These are phyloP conservation scores for Cuniculus paca DNA, from an alignment of 2,797 vertebrate genomes.

Conservation along the genomic window DNA sequence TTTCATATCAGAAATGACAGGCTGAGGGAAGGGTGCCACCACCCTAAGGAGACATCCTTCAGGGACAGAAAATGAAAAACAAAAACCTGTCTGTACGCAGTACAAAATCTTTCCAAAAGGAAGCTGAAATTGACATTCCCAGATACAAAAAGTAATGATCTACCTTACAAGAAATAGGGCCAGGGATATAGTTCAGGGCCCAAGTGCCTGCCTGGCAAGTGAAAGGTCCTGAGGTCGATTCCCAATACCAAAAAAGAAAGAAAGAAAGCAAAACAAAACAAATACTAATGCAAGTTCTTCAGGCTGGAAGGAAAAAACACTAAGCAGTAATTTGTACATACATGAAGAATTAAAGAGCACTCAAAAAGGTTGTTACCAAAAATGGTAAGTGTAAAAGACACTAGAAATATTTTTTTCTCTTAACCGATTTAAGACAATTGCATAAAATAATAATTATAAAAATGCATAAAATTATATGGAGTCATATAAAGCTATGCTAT, in stretches of 20 bases:
- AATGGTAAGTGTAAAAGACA: background rate
- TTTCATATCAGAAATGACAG: background rate
- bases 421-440: constrained; percentile 1
- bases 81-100: background rate
- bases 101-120: background rate
- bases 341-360: background rate
- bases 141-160: background rate
- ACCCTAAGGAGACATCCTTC: background rate
- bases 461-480: background rate
- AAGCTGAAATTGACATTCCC: background rate
- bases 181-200: too few species aligned
- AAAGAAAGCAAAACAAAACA: too few species aligned
- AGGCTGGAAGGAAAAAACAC: background rate
- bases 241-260: too few species aligned
- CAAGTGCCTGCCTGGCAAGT: too few species aligned
- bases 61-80: background rate
- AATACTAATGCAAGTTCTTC: background rate
- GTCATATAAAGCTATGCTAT: background rate
- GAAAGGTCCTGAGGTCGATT: too few species aligned
- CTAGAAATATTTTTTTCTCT: background rate
- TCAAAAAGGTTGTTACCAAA: background rate
- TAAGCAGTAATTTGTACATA: background rate
- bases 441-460: background rate
- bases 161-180: background rate
- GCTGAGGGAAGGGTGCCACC: background rate